Conservation (phyloP, 2,113 vertebrate genomes). For the Brachirus orientalis region DNA sequence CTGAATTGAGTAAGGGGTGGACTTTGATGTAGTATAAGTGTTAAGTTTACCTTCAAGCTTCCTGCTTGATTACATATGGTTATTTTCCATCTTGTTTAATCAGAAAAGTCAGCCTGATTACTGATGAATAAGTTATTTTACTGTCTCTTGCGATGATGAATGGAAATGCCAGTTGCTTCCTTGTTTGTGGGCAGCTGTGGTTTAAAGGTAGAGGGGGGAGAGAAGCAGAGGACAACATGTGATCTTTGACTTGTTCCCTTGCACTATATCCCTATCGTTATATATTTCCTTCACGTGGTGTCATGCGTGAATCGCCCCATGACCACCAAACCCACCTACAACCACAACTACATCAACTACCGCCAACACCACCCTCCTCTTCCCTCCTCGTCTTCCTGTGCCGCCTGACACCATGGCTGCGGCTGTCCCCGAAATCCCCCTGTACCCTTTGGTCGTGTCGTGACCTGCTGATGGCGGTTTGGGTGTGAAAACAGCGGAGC, state of each 20-base stretch:
- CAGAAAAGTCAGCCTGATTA: slow-evolving; percentile 43
- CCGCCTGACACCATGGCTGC: slow-evolving; percentile 74
- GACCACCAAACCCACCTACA: slow-evolving; percentile 89
- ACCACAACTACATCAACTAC: slow-evolving; percentile 78
- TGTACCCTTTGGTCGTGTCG: slow-evolving; percentile 78
- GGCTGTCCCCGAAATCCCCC: slow-evolving; percentile 79
- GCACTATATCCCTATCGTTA: slow-evolving; percentile 90
- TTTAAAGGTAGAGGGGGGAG: slow-evolving; percentile 77
- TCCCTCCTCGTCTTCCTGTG: slow-evolving; percentile 83
- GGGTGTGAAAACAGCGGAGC: slow-evolving; percentile 87
- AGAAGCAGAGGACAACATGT: slow-evolving; percentile 82
- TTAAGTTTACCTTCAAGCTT: slow-evolving; percentile 35
- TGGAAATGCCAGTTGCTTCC: slow-evolving; percentile 82
- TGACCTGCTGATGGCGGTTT: slow-evolving; percentile 79
- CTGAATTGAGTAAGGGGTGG: slow-evolving; percentile 20
- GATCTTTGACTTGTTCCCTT: slow-evolving; percentile 89
- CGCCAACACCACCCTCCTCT: slow-evolving; percentile 77
- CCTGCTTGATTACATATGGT: slow-evolving; percentile 40
- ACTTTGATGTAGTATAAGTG: slow-evolving; percentile 28
- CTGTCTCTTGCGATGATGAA: slow-evolving; percentile 82
- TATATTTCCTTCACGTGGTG: slow-evolving; percentile 93
- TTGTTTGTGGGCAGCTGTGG: slow-evolving; percentile 82
- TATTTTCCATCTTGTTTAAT: slow-evolving; percentile 50
- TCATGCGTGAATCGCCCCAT: slow-evolving; percentile 92
- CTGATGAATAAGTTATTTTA: slow-evolving; percentile 52